Percentiles rank a stretch among this genome's conserved stretches.
Conservation (phyloP, 2,888 invertebrate genomes). For the Eurytoma adleriae region DNA sequence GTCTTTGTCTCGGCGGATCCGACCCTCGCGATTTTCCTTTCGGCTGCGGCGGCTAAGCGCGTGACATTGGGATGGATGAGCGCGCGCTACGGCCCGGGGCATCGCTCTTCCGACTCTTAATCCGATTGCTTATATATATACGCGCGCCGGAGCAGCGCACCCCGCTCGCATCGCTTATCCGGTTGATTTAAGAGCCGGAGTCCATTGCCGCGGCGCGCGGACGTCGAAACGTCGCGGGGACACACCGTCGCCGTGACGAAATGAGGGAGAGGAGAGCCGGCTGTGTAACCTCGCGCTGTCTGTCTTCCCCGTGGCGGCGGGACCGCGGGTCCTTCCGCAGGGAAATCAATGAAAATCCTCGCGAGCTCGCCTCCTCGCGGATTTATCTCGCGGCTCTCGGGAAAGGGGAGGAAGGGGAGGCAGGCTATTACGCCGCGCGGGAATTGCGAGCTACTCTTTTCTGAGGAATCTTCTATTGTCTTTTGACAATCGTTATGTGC, state of each 20-base stretch:
- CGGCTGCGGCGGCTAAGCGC: slow-evolving; percentile 5
- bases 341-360: slow-evolving; percentile 58
- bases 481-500: slow-evolving; percentile 44
- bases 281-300: slow-evolving; percentile 27
- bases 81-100: slow-evolving; percentile 25
- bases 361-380: slow-evolving; percentile 16
- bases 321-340: slow-evolving; percentile 34
- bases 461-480: slow-evolving; percentile 50
- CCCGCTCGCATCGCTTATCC: slow-evolving; percentile 43
- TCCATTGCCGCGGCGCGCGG: slow-evolving; percentile 41
- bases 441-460: slow-evolving; percentile 36
- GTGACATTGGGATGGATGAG: slow-evolving; percentile 52
- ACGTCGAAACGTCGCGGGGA: slow-evolving; percentile 42
- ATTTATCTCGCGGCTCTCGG: slow-evolving; percentile 42
- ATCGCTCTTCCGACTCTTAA: slow-evolving; percentile 52
- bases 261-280: slow-evolving; percentile 29
- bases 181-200: slow-evolving; percentile 55
- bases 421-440: slow-evolving; percentile 40
- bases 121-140: slow-evolving; percentile 49
- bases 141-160: not conserved
- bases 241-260: slow-evolving; percentile 18
- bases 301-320: not conserved
- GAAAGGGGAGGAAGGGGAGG: not conserved
- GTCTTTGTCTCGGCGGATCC: too few species aligned
- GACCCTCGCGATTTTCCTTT: slow-evolving; percentile 31